Evolutionary conservation across 1,140 invertebrate genomes (phyloP).

Genomic region (Drosophila littoralis): DNA sequence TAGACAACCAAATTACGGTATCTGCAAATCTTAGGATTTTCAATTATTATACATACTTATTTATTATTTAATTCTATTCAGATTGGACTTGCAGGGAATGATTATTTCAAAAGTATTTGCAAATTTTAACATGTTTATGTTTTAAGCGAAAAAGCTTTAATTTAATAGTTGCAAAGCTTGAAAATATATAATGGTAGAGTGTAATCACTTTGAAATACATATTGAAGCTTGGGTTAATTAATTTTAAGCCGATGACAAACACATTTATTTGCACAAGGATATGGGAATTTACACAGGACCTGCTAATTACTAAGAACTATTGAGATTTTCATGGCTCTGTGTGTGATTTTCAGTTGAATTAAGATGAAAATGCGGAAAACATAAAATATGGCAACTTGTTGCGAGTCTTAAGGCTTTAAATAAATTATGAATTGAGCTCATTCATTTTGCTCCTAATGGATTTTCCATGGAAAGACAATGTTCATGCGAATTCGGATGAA

Average conservation of each 20-base stretch:
- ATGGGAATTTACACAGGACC: neutral
- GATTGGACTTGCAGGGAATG: too few relatives aligned
- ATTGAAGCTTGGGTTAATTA: neutral
- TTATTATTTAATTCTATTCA: too few relatives aligned
- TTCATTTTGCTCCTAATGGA: slow-evolving; percentile 54
- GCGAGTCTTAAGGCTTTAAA: slow-evolving; percentile 36
- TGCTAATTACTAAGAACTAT: slow-evolving; percentile 36
- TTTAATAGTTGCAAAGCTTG: neutral
- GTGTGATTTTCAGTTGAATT: slow-evolving; percentile 15
- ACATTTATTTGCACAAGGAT: neutral
- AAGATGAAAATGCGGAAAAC: slow-evolving; percentile 2
- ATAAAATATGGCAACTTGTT: slow-evolving; percentile 18
- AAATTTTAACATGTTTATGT: too few relatives aligned
- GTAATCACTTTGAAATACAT: neutral
- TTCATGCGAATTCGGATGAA: neutral
- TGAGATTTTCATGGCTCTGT: slow-evolving; percentile 6
- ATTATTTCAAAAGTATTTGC: too few relatives aligned
- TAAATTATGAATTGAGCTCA: slow-evolving; percentile 68
- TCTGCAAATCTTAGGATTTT: neutral
- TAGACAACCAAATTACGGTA: neutral
- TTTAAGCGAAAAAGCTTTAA: too few relatives aligned
- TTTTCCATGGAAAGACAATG: slow-evolving; percentile 38
- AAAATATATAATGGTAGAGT: neutral
- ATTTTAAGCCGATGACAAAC: slow-evolving; percentile 1
- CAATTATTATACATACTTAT: too few relatives aligned